Percentiles rank a stretch among this genome's conserved stretches.
Conservation (phyloP, 2,113 vertebrate species). For the Engraulis encrasicolus region DNA sequence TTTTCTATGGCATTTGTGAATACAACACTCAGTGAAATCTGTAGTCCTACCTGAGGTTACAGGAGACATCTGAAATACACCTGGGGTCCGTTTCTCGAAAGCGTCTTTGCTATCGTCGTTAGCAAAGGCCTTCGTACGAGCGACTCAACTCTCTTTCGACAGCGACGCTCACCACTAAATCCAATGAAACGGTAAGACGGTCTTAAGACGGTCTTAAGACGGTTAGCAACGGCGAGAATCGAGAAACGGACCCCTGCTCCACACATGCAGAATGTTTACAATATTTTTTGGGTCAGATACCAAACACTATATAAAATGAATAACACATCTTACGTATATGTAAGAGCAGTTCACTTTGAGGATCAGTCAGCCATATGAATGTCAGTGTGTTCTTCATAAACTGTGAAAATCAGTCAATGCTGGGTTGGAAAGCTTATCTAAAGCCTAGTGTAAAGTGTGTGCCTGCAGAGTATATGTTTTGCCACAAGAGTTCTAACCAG, state of each 20-base stretch:
- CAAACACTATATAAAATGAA: background rate
- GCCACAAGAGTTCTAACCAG: background rate
- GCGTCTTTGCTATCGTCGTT: too few species aligned
- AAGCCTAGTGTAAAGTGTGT: background rate
- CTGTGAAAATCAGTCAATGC: background rate
- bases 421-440: background rate
- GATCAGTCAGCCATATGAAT: background rate
- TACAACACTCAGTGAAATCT: too few species aligned
- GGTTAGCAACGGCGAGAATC: too few species aligned
- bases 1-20: too few species aligned
- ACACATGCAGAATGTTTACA: background rate
- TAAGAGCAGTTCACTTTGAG: background rate
- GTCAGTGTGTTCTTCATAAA: background rate
- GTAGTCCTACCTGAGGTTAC: background rate
- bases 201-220: too few species aligned
- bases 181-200: too few species aligned
- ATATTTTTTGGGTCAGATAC: background rate
- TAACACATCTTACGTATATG: background rate
- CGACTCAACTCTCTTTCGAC: too few species aligned
- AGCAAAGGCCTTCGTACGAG: too few species aligned
- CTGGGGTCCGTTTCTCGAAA: too few species aligned
- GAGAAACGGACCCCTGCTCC: too few species aligned
- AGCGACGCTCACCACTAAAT: too few species aligned
- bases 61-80: background rate
- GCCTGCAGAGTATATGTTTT: background rate